Base-by-base conservation (phyloP, 2,888 invertebrate species). In the Philhelius pedissequus region DNA sequence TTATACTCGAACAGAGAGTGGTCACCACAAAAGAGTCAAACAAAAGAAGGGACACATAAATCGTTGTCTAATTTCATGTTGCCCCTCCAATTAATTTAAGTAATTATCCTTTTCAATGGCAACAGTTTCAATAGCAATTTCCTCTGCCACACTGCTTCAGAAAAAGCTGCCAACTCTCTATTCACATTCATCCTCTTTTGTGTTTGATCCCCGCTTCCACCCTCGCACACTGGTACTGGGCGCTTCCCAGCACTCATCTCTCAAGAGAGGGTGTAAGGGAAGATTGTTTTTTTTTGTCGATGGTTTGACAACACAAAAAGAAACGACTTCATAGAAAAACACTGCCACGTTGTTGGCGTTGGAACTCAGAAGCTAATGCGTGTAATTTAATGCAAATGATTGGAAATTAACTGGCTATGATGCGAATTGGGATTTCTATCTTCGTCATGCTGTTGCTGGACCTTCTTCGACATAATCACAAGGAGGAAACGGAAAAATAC, bases 91-190 rank as follows among this genome's bases (percentile, higher is more conserved):
- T 84, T 84, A 84, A 84, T 84, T 84, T 84, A 84, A 84, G 84
- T 84, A 84, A 84, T 84, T 84, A 84, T 84, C 84, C 84, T 84
- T 84, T 84, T 75, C 84, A 84, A 84, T 84, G 84, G 84, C 84
- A 84, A 84, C 84, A 84, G 84, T 80, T 84, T 84, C 84, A 76
- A 71, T 84, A 79, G 71, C 84, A 80, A 84, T 76, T 84, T 84
- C 66, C 84, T 43, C 60, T n/a, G 27, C 58, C 7, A n/a, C n/a
- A n/a, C 71, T 76, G 68, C 74, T 69, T 69, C 74, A 56, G 74
- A 78, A 74, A 78, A 70, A 66, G 69, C 45, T 20, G 64, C 58
- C 80, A 43, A 18, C 80, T 70, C 75, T 80, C 79, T 76, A 75
- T 75, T 64, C 64, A 64, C 79, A 75, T 75, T 79, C 70, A 79